Evolutionary conservation across 2,888 invertebrate species (phyloP).

Genomic region (Phorcus lineatus): DNA sequence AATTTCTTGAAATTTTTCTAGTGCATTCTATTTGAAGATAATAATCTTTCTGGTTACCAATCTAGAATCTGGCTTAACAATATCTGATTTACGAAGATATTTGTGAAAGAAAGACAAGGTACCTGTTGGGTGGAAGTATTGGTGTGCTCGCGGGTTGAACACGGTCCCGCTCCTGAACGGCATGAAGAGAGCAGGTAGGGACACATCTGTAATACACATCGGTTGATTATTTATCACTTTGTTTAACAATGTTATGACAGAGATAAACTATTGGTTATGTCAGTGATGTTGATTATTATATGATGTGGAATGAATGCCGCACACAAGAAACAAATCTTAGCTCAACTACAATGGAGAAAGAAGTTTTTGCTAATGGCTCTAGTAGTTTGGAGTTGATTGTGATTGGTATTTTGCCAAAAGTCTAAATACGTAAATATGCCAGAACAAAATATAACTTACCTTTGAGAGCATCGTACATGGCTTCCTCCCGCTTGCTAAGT

Average conservation of each 20-base stretch:
- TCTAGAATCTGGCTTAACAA: too few species aligned
- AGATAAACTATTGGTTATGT: too few species aligned
- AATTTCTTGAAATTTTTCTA: too few species aligned
- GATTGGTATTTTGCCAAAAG: too few species aligned
- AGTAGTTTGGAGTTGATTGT: too few species aligned
- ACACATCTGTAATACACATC: slow-evolving; percentile 66
- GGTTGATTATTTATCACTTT: not conserved
- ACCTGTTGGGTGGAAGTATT: slow-evolving; percentile 75
- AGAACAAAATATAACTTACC: slow-evolving; percentile 39
- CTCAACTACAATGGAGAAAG: too few species aligned
- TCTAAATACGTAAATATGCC: not conserved
- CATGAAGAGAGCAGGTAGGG: slow-evolving; percentile 75
- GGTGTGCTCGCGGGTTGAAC: slow-evolving; percentile 74
- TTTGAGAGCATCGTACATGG: slow-evolving; percentile 66
- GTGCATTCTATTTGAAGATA: too few species aligned
- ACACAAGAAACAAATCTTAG: not conserved
- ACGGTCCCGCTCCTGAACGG: slow-evolving; percentile 68
- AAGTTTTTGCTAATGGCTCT: too few species aligned
- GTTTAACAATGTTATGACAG: not conserved
- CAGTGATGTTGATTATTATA: too few species aligned
- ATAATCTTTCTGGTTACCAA: too few species aligned
- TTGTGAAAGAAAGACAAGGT: not conserved
- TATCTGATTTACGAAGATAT: too few species aligned
- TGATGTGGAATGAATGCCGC: too few species aligned
- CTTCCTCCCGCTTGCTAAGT: slow-evolving; percentile 62